These are phyloP conservation scores for Ophioninae sp. DNA, from an alignment of 2,888 invertebrate genomes.

Conservation along the genomic window DNA sequence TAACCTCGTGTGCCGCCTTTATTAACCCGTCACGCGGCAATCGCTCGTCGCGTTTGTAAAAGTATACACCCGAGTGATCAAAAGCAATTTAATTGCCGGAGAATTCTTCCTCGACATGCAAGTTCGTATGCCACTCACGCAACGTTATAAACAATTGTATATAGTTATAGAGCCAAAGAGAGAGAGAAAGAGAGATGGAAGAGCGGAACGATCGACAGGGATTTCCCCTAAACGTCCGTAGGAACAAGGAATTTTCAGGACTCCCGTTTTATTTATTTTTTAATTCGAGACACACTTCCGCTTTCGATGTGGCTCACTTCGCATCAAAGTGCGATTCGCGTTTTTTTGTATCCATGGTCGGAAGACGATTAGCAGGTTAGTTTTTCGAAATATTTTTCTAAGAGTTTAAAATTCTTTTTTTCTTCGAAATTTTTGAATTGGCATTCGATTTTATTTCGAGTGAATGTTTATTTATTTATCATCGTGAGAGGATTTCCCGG, in stretches of 20 bases:
- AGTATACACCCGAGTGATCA: background rate
- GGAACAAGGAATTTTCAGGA: slow-evolving; percentile 19
- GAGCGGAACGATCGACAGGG: background rate
- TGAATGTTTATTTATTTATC: too few relatives aligned
- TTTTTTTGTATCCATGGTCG: background rate
- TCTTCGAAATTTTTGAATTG: too few relatives aligned
- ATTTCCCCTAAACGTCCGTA: slow-evolving; percentile 20
- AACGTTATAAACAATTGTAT: slow-evolving; percentile 46
- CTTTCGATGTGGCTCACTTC: slow-evolving; percentile 6
- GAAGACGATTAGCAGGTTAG: background rate
- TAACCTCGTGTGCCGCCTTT: background rate
- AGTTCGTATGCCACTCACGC: background rate
- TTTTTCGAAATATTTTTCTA: background rate
- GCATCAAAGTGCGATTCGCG: background rate
- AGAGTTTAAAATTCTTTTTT: too few relatives aligned
- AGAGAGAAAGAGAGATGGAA: background rate
- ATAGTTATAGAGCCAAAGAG: background rate
- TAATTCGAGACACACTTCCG: background rate
- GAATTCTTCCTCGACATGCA: background rate
- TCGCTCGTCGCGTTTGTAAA: background rate
- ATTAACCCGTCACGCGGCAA: background rate
- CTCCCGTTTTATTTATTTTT: slow-evolving; percentile 1
- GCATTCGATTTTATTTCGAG: too few relatives aligned
- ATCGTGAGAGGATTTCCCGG: too few relatives aligned
- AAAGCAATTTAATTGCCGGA: background rate